phyloP scores from a whole-genome alignment of 2,888 invertebrate species.

The Cataglyphis rosenhaueri region DNA sequence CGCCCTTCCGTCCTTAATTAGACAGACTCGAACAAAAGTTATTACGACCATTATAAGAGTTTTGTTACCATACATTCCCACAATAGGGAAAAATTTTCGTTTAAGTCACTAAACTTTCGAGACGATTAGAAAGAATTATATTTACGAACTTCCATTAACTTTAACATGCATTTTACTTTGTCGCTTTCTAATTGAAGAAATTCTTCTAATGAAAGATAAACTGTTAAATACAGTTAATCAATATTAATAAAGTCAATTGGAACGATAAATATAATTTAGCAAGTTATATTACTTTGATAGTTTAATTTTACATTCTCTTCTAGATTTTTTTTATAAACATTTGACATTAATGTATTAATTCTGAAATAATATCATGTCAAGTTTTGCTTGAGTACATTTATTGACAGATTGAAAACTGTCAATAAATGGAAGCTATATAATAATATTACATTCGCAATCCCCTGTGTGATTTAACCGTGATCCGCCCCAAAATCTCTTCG shows the following conservation, averaged over 20 bases:
- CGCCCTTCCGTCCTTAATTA: conserved; percentile 67
- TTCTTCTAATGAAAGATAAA: neutral
- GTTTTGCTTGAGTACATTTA: neutral
- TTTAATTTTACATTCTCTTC: neutral
- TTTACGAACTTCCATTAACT: conserved; percentile 6
- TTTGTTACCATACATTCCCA: conserved; percentile 46
- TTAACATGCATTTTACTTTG: neutral
- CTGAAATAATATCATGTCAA: neutral
- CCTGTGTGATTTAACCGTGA: neutral
- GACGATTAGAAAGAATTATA: conserved; percentile 2
- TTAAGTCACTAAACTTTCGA: conserved; percentile 24
- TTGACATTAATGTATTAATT: neutral
- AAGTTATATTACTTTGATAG: neutral
- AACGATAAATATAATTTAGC: neutral
- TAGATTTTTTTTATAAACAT: neutral
- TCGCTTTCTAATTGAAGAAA: conserved; percentile 17
- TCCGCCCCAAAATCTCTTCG: neutral
- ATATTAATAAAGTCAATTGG: neutral
- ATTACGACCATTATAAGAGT: conserved; percentile 62
- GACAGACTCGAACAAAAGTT: conserved; percentile 56
- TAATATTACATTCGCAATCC: neutral
- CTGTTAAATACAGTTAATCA: neutral
- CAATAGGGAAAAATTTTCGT: neutral
- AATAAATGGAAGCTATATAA: neutral
- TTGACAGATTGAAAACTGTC: neutral